Evolutionary conservation across 23 tunicate species (phyloP), one percentile per base, ranked within the genome.

Genomic region (Halocynthia aurantium): DNA sequence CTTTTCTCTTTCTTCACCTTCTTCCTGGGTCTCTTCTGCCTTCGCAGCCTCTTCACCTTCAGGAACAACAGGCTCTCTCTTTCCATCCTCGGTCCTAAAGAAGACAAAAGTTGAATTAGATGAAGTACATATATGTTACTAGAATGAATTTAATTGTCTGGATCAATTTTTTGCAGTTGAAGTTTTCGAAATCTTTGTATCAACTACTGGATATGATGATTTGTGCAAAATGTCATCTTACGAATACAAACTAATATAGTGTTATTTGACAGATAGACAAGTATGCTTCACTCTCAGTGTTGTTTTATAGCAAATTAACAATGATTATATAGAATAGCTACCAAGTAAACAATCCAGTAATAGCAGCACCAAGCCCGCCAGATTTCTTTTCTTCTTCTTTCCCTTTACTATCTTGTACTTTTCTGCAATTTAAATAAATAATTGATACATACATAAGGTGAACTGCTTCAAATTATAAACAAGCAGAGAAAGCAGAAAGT

Each of bases 291-390:
- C 44, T 31, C 1, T 31, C 1, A 31, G 44, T 31, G 44, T 31
- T 31, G 44, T 31, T 0, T 31, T 31, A 31, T 0, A 0, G 44
- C 44, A 31, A 31, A 4, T 31, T 0, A 31, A 31, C 44, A 31
- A n/a, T 31, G 44, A 31, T 31, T 31, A 31, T 31, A 31, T 31
- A 31, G 44, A 31, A 31, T 31, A 31, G 44, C 5, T 74, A 74
- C 78, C 78, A 74, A 54, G 64, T 74, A 53, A 74, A 74, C 19
- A 74, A 49, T 13, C 78, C 78, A 74, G 78, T 74, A 54, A 74
- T 74, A 13, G 78, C 78, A 10, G 78, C 78, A 19, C 78, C 78
- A 21, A 74, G n/a, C 11, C 78, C 78, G 15, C 76, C 76, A 13
- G 64, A 22, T 74, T n/a, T 64, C 21, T 74, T 53, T 71, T 71